Conservation (phyloP, 1,140 invertebrate species). For the Scaptodrosophila lebanonensis region DNA sequence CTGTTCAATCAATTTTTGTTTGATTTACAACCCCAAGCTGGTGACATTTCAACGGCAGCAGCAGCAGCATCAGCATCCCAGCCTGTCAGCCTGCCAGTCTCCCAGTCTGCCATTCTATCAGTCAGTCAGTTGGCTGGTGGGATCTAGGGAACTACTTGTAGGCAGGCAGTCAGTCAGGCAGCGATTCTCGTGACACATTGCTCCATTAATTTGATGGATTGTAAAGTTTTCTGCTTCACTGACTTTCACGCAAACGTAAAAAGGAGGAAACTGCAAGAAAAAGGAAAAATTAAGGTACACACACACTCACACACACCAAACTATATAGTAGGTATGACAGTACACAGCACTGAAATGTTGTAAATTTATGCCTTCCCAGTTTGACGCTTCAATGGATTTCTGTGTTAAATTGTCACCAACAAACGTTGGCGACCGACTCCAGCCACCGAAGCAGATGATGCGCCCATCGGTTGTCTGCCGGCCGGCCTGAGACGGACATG, state of each 20-base stretch:
- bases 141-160: conserved; percentile 5
- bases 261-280: conserved; percentile 55
- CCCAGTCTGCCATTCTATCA: conserved; percentile 23
- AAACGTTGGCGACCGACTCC: conserved; percentile 13
- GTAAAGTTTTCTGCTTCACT: conserved; percentile 71
- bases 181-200: conserved; percentile 66
- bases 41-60: conserved; percentile 57
- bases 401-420: conserved; percentile 69
- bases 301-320: conserved; percentile 23
- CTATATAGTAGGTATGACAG: background rate
- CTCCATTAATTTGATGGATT: conserved; percentile 76
- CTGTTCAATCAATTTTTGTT: conserved; percentile 69
- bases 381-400: conserved; percentile 66
- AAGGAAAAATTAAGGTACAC: conserved; percentile 56
- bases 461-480: too few species aligned
- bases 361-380: conserved; percentile 66
- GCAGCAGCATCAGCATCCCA: conserved; percentile 11
- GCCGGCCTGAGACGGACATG: too few species aligned
- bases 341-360: conserved; percentile 25
- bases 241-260: conserved; percentile 21
- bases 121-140: conserved; percentile 4
- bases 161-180: conserved; percentile 5
- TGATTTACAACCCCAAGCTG: conserved; percentile 66
- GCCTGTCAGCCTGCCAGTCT: too few species aligned
- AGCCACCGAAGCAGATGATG: background rate